phyloP scores from a whole-genome alignment of 2,888 invertebrate species.

The Lochmaea crataegi region DNA sequence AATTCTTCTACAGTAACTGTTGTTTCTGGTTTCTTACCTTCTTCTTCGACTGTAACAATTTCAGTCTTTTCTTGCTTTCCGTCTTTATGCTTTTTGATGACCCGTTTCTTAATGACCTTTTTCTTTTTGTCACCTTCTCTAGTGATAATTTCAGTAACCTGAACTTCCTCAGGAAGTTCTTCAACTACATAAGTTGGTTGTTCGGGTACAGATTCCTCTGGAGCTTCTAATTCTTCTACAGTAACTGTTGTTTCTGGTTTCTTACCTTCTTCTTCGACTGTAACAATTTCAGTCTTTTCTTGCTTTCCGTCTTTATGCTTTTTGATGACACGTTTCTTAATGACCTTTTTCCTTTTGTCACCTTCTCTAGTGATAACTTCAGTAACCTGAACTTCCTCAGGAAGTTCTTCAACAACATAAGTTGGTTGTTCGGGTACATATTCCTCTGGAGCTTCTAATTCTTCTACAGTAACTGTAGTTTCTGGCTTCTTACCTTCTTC shows the following conservation, averaged over 20 bases:
- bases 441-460: constrained; percentile 18
- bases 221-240: constrained; percentile 52
- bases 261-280: constrained; percentile 55
- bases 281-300: constrained; percentile 56
- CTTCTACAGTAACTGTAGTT: constrained; percentile 56
- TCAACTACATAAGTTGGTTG: constrained; percentile 56
- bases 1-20: constrained; percentile 47
- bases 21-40: constrained; percentile 55
- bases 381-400: constrained; percentile 48
- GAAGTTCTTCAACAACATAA: constrained; percentile 46
- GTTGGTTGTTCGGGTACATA: constrained; percentile 31
- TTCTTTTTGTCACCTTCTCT: constrained; percentile 45
- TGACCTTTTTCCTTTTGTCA: constrained; percentile 44
- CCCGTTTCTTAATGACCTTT: constrained; percentile 48
- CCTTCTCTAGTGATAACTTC: constrained; percentile 41
- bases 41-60: constrained; percentile 61
- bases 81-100: constrained; percentile 52
- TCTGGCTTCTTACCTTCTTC: constrained; percentile 43
- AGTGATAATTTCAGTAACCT: constrained; percentile 42
- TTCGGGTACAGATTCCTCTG: constrained; percentile 48
- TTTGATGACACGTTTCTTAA: constrained; percentile 60
- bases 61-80: constrained; percentile 56
- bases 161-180: constrained; percentile 56
- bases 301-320: constrained; percentile 59
- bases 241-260: constrained; percentile 52